Base-by-base conservation (phyloP, 2,113 vertebrate genomes). In the Motacilla alba region DNA sequence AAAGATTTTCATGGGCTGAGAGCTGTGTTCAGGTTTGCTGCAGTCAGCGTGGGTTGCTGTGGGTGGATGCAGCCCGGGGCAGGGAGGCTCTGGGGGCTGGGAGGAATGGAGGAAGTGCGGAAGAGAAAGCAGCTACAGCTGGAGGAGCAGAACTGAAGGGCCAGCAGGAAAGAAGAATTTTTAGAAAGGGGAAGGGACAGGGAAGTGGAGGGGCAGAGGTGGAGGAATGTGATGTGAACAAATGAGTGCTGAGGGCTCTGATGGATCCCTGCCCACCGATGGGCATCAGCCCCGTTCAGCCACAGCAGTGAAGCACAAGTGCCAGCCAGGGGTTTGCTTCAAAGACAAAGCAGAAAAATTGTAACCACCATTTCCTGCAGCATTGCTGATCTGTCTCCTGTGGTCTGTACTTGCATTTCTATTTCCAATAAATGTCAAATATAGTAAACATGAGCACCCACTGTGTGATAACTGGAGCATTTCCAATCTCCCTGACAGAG, bases 161-260 rank as follows among this genome's bases (percentile, higher is more conserved):
- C 6, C 7, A 79, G 23, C 7, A 69, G 74, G 27, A 44, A 46
- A 53, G 7, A 16, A 50, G 12, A 23, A 19, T n/a, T 23, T 26
- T 39, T 2, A 1, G 1, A 41, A n/a, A 35, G 0, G 4, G 27
- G 7, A 16, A 4, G 6, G 12, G 15, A 28, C 0, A 0, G 19
- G 19, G 37, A 43, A 50, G 53, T 20, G 31, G 9, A 68, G 30
- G 6, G 43, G 35, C 39, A 77, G 82, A 68, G 30, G n/a, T 66
- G 23, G 23, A 47, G 28, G 17, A 37, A 30, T 41, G 39, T 41
- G n/a, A 22, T 35, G 21, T 23, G 66, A 85, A 18, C 15, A 46
- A 46, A 50, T n/a, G 1, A 0, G 19, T 60, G 63, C 30, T 27
- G 43, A 20, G 46, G 50, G 22, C 58, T 59, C 49, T 33, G 46